Percentiles rank a stretch among this genome's conserved stretches.
Evolutionary conservation across 1,140 invertebrate genomes (phyloP).

Genomic region (Drosophila mojavensis): DNA sequence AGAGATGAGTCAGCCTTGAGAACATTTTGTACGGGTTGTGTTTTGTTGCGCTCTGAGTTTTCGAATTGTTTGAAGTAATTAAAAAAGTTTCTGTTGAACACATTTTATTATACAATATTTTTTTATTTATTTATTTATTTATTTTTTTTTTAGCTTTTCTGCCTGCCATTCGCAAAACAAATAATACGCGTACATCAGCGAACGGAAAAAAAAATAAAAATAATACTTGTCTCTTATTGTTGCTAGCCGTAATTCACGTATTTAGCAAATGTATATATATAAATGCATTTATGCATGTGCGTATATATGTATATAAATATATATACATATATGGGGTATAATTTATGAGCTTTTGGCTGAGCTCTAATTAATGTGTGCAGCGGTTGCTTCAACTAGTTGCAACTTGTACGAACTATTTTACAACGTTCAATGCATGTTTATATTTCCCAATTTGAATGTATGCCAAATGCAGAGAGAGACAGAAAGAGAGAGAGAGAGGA

Average conservation of each 20-base stretch:
- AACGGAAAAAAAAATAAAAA: slow-evolving; percentile 6
- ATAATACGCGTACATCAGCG: slow-evolving; percentile 19
- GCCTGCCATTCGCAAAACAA: slow-evolving; percentile 11
- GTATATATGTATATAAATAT: background rate
- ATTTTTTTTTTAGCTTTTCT: background rate
- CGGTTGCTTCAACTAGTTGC: slow-evolving; percentile 2
- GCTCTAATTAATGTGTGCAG: slow-evolving; percentile 36
- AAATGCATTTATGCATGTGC: background rate
- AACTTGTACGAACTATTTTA: slow-evolving; percentile 8
- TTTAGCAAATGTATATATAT: background rate
- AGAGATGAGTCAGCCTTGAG: slow-evolving; percentile 6
- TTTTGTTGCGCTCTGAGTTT: slow-evolving; percentile 17
- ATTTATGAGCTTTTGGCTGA: slow-evolving; percentile 20
- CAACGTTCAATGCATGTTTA: slow-evolving; percentile 4
- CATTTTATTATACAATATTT: background rate
- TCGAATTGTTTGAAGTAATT: slow-evolving; percentile 44
- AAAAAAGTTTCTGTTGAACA: slow-evolving; percentile 38
- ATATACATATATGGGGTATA: background rate
- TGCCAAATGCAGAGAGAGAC: background rate
- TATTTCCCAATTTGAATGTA: background rate
- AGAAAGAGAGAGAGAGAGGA: background rate
- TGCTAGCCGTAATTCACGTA: background rate
- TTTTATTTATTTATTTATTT: too few relatives aligned
- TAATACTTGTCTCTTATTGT: slow-evolving; percentile 8
- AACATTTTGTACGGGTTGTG: slow-evolving; percentile 17